Evolutionary conservation across 2,888 invertebrate species (phyloP).

Genomic region (Pimpla rufipes): DNA sequence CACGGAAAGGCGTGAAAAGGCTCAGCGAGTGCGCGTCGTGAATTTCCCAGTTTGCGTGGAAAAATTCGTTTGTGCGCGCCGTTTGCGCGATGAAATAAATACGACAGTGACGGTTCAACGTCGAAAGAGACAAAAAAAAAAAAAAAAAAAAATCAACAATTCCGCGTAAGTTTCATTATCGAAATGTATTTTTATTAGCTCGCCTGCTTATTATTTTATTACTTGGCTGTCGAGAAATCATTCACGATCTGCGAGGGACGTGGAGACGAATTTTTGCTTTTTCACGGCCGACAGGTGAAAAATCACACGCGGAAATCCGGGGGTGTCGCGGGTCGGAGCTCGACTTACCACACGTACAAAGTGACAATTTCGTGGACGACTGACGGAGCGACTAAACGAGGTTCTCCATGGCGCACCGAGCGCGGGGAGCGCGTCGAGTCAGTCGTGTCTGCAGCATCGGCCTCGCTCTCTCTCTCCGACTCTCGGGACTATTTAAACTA

Average conservation of each 20-base stretch:
- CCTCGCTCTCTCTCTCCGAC: too few species aligned
- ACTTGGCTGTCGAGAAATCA: too few species aligned
- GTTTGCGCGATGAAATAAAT: neutral
- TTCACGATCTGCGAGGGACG: too few species aligned
- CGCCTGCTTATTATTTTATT: too few species aligned
- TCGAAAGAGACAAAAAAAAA: too few species aligned
- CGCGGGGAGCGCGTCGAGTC: conserved; percentile 14
- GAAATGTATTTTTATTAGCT: too few species aligned
- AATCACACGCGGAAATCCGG: too few species aligned
- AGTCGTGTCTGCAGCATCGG: conserved; percentile 17
- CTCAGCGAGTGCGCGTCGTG: neutral
- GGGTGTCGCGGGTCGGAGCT: neutral
- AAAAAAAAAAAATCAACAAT: too few species aligned
- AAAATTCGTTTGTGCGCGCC: neutral
- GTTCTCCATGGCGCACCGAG: neutral
- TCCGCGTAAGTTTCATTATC: too few species aligned
- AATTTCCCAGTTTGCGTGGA: neutral
- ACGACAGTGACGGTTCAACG: too few species aligned
- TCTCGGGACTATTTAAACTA: conserved; percentile 61
- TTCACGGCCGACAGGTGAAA: too few species aligned
- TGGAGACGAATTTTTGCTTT: too few species aligned
- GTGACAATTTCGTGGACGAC: conserved; percentile 19
- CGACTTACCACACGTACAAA: neutral
- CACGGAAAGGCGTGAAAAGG: neutral
- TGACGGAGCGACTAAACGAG: conserved; percentile 34